These are phyloP conservation scores for Macrosiphum euphorbiae DNA, from an alignment of 2,888 invertebrate genomes.

Conservation along the genomic window DNA sequence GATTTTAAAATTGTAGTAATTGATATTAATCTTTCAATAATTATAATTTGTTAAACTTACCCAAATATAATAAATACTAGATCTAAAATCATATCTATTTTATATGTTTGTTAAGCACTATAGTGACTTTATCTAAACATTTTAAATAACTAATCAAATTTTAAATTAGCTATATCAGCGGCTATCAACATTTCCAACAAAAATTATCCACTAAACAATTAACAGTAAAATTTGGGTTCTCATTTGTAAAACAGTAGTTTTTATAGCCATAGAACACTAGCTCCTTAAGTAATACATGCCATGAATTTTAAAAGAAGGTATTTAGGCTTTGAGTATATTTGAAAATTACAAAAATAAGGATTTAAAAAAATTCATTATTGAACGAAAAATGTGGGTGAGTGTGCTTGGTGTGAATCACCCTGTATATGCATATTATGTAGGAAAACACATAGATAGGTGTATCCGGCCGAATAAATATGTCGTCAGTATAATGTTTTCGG, in stretches of 20 bases:
- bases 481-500: background rate
- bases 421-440: background rate
- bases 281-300: background rate
- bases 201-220: background rate
- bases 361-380: background rate
- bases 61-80: too few relatives aligned
- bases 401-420: background rate
- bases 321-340: background rate
- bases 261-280: background rate
- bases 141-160: background rate
- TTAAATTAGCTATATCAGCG: fast-evolving
- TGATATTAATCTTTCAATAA: too few relatives aligned
- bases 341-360: background rate
- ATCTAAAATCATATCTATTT: too few relatives aligned
- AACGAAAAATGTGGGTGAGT: background rate
- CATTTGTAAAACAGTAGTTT: background rate
- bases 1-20: too few relatives aligned
- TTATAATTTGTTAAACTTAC: too few relatives aligned
- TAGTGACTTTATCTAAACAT: too few relatives aligned
- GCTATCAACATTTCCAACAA: background rate
- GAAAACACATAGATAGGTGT: background rate
- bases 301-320: background rate
- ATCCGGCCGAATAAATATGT: background rate
- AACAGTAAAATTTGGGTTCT: background rate
- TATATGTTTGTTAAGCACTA: too few relatives aligned